Percentiles rank a stretch among this genome's conserved stretches.
Conservation (phyloP, 2,888 invertebrate species). For the Brenthis ino region DNA sequence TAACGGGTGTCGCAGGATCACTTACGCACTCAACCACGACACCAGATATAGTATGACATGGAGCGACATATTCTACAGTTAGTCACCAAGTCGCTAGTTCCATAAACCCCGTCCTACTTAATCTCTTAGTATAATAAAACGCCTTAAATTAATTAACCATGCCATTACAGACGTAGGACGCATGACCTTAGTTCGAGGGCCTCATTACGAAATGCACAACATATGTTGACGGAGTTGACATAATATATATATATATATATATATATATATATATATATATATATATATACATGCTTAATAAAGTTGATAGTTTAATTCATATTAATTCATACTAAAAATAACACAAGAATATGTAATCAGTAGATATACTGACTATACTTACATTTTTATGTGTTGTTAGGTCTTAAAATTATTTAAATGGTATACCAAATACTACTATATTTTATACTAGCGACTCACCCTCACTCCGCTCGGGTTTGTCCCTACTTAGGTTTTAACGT, state of each 20-base stretch:
- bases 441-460: too few relatives aligned
- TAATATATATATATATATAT: not conserved
- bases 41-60: too few relatives aligned
- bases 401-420: too few relatives aligned
- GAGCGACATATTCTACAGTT: not conserved
- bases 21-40: too few relatives aligned
- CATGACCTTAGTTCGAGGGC: slow-evolving; percentile 37
- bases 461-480: too few relatives aligned
- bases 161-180: slow-evolving; percentile 29
- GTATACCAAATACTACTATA: too few relatives aligned
- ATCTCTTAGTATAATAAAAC: slow-evolving; percentile 11
- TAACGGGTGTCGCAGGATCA: too few relatives aligned
- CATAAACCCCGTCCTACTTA: slow-evolving; percentile 1
- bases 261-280: not conserved
- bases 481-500: too few relatives aligned
- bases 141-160: slow-evolving; percentile 25
- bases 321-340: too few relatives aligned
- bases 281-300: not conserved
- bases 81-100: not conserved
- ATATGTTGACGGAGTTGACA: slow-evolving; percentile 5
- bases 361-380: too few relatives aligned
- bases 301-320: not conserved
- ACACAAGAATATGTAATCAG: too few relatives aligned
- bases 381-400: too few relatives aligned
- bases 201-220: slow-evolving; percentile 42